Base-by-base conservation (phyloP, 2,797 vertebrate genomes). In the Hypotaenidia philippensis region DNA sequence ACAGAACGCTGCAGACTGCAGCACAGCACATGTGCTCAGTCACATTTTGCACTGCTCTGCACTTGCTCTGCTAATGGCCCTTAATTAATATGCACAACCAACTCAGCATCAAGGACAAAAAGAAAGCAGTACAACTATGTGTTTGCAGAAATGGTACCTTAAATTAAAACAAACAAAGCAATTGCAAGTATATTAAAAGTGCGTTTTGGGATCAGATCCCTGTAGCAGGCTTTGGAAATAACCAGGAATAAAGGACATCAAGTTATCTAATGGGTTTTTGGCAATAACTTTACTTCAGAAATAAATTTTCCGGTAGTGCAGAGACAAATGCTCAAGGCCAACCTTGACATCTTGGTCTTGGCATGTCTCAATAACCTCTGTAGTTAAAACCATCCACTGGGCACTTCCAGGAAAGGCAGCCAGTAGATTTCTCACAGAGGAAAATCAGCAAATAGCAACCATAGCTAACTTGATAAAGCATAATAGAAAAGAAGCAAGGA, bases 61-160 rank as follows among this genome's bases (percentile, higher is more conserved):
- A 94, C 27, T 94, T 93, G 69, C 69, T 95, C 77, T 83, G 38
- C 65, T 94, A 92, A 91, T 87, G 52, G 70, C 44, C 52, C 56
- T 90, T 90, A 87, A 93, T 95, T 95, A 96, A 95, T 80, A 96
- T 94, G 85, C 94, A 83, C 29, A 74, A 89, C 63, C 50, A 91
- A 77, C 69, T 74, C 81, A 71, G 72, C 57, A 63, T 84, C 81
- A 95, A 85, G 83, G 77, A 69, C 88, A 95, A 94, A 89, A 86
- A 92, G 56, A 92, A 83, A 85, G 32, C 4, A 0, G 52, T 40
- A 81, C 38, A 79, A 83, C 52, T 71, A 45, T 34, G 57, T 60
- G 74, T 85, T 75, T 92, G 69, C 86, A 95, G 68, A 95, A 94
- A 89, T 25, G 2, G 34, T 65, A 90, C 65, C 78, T 94, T 90